Conservation (phyloP, 2,888 invertebrate species). For the Polydrusus pterygomalis region DNA sequence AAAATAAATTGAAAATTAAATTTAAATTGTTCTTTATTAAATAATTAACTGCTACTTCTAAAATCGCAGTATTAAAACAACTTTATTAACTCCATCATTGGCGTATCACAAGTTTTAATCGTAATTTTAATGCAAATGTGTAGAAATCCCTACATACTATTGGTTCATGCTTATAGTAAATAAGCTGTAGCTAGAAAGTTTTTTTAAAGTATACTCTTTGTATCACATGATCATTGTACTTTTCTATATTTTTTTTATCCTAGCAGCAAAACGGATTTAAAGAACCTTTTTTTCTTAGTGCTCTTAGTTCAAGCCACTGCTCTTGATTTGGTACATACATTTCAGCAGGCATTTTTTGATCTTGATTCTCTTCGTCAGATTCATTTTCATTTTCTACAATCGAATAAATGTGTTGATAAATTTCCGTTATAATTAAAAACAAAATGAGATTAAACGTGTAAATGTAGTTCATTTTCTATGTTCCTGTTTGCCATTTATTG, state of each 20-base stretch:
- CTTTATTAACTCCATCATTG: too few species aligned
- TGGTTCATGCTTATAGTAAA: too few species aligned
- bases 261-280: constrained; percentile 52
- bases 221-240: background rate
- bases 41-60: too few species aligned
- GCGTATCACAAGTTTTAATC: too few species aligned
- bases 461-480: too few species aligned
- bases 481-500: too few species aligned
- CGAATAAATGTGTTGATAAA: too few species aligned
- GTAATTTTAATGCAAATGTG: too few species aligned
- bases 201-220: background rate
- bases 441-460: background rate
- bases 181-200: background rate
- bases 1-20: too few species aligned
- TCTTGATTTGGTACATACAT: constrained; percentile 96
- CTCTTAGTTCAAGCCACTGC: constrained; percentile 88
- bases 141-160: too few species aligned
- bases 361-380: constrained; percentile 57
- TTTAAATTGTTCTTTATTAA: too few species aligned
- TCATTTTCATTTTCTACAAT: constrained; percentile 55
- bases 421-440: background rate
- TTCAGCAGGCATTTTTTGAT: constrained; percentile 86
- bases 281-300: constrained; percentile 66
- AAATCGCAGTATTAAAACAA: too few species aligned
- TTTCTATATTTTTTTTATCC: background rate